These are phyloP conservation scores for Stigmatopora argus DNA, from an alignment of 2,113 vertebrate species.

Conservation along the genomic window DNA sequence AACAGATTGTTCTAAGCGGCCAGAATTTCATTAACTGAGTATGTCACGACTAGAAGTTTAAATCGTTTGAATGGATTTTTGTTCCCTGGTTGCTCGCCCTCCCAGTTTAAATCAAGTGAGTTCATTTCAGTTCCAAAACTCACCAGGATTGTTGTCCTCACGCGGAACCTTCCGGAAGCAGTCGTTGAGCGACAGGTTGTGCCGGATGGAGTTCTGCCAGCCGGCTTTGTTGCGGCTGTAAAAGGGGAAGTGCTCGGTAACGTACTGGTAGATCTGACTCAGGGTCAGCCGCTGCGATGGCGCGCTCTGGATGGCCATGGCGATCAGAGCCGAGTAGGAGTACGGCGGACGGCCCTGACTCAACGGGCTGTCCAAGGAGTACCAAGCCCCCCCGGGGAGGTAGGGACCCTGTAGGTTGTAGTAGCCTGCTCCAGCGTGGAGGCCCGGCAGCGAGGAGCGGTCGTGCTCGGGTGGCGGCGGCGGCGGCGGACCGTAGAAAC, in stretches of 20 bases:
- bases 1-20: too few relatives aligned
- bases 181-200: slow-evolving; percentile 85
- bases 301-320: slow-evolving; percentile 90
- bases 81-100: too few relatives aligned
- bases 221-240: slow-evolving; percentile 89
- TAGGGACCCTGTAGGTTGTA: slow-evolving; percentile 74
- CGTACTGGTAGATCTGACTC: slow-evolving; percentile 93
- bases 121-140: neutral
- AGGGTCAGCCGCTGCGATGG: slow-evolving; percentile 85
- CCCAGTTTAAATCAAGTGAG: too few relatives aligned
- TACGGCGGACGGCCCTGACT: slow-evolving; percentile 87
- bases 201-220: slow-evolving; percentile 89
- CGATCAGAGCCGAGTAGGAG: slow-evolving; percentile 93
- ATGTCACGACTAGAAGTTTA: too few relatives aligned
- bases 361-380: slow-evolving; percentile 83
- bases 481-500: slow-evolving; percentile 78
- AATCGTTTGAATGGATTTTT: too few relatives aligned
- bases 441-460: slow-evolving; percentile 69
- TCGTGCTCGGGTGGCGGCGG: slow-evolving; percentile 67
- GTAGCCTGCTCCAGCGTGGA: slow-evolving; percentile 57
- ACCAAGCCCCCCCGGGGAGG: slow-evolving; percentile 66
- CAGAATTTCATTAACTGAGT: too few relatives aligned
- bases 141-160: slow-evolving; percentile 84
- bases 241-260: slow-evolving; percentile 90
- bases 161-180: slow-evolving; percentile 90